These are phyloP conservation scores for Geopemphigus sp. DNA, from an alignment of 1,140 invertebrate species.

Conservation along the genomic window DNA sequence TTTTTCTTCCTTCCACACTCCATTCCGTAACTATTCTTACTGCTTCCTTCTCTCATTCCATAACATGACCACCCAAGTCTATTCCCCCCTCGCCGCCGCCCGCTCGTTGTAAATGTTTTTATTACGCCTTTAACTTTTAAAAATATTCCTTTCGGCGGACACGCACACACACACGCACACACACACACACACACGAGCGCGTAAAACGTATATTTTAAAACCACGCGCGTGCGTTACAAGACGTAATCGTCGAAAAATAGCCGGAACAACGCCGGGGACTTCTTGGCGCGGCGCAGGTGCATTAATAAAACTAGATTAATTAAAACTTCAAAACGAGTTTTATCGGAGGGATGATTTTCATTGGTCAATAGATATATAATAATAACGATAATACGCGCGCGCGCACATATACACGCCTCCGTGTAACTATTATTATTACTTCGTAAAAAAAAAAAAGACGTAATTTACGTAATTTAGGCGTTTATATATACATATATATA, in stretches of 20 bases:
- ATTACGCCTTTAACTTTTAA: too few relatives aligned
- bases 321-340: conserved; percentile 24
- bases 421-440: not conserved
- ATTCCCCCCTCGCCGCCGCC: too few relatives aligned
- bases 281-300: not conserved
- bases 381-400: too few relatives aligned
- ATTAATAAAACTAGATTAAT: conserved; percentile 24
- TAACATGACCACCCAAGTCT: too few relatives aligned
- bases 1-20: too few relatives aligned
- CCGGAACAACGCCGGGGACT: not conserved
- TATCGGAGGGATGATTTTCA: not conserved
- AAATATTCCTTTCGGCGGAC: too few relatives aligned
- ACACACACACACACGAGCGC: too few relatives aligned
- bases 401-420: not conserved
- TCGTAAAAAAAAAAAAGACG: not conserved
- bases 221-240: not conserved
- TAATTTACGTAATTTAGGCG: not conserved
- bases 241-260: not conserved
- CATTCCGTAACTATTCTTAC: too few relatives aligned
- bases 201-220: not conserved
- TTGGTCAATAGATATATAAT: conserved; percentile 3
- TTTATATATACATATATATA: too few relatives aligned
- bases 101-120: too few relatives aligned
- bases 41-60: too few relatives aligned
- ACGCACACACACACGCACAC: too few relatives aligned